phyloP scores from a whole-genome alignment of 2,113 vertebrate species.

The Dasyornis broadbenti region DNA sequence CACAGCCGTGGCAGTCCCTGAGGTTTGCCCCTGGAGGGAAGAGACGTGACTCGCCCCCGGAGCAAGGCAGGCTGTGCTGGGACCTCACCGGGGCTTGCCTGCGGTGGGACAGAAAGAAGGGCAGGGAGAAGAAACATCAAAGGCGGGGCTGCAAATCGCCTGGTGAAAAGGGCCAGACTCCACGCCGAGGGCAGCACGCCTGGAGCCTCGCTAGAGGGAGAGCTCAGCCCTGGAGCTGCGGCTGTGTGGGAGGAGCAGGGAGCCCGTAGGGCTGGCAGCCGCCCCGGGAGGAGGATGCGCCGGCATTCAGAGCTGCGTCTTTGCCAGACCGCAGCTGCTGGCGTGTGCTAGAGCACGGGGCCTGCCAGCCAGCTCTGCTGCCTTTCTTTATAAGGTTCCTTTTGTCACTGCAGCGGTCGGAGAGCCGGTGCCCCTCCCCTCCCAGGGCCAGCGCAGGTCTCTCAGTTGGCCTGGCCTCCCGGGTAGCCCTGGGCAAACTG shows the following conservation, averaged over 20 bases:
- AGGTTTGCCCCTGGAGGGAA: background rate
- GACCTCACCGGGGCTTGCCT: background rate
- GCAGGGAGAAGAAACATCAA: background rate
- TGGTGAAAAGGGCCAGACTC: background rate
- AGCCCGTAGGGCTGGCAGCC: background rate
- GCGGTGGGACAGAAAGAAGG: background rate
- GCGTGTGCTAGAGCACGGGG: background rate
- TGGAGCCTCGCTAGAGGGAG: background rate
- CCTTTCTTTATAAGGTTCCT: conserved; percentile 1
- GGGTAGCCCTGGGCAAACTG: background rate
- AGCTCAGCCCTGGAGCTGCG: background rate
- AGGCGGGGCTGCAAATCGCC: background rate
- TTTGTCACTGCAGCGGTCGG: background rate
- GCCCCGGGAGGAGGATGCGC: background rate
- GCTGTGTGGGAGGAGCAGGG: background rate
- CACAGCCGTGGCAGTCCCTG: background rate
- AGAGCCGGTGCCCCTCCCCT: background rate
- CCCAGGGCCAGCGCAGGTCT: background rate
- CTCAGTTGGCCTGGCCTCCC: background rate
- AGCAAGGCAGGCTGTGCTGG: background rate
- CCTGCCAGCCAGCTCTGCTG: background rate
- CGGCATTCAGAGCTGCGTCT: background rate
- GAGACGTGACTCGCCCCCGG: background rate
- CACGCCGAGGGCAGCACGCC: background rate
- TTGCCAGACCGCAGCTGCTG: background rate